Base-by-base conservation (phyloP, 2,888 invertebrate species). In the Athalia rosae region DNA sequence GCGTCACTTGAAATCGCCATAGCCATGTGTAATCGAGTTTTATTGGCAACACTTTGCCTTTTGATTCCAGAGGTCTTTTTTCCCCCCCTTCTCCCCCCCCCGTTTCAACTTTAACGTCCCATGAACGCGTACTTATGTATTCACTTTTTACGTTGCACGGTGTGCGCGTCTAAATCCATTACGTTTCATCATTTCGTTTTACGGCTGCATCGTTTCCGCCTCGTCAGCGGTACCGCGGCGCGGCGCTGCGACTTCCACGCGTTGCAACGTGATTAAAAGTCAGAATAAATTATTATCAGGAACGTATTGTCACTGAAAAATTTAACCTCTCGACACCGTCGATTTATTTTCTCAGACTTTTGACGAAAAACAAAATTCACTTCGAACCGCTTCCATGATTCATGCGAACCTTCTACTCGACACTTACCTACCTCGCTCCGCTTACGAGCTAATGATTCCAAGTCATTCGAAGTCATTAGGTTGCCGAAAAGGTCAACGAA, bases 1-100 rank as follows among this genome's bases (percentile, higher is more conserved):
- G 28, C 50, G 41, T 50, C 66, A 50, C n/a, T 50, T 28, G 28
- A 7, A 67, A 67, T 48, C 28, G 28, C 63, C 47, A 1, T 47
- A n/a, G 4, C 43, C 63, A 45, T 47, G 45, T 62, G 3, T 41
- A 43, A 7, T 9, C 4, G 43, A 62, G 62, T 43, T 62, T 8
- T 13, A 28, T 28, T 48, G 50, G 7, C 48, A 67, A 53, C 41
- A 67, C 53, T 67, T 67, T 66, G 48, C 15, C n/a, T 48, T 48
- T 66, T 48, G 45, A 13, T 48, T 13, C 66, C 48, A 15, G 9
- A 7, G 41, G 48, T 47, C 13, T 64, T 64, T 64, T 50, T 50
- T 50, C 11, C 11, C 48, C 66, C 5, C 50, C n/a, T 50, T 50
- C 11, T 11, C 48, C 66, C 5, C 50, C n/a, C n/a, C n/a, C n/a